Base-by-base conservation (phyloP, 2,888 invertebrate species). In the Orchesella flavescens region DNA sequence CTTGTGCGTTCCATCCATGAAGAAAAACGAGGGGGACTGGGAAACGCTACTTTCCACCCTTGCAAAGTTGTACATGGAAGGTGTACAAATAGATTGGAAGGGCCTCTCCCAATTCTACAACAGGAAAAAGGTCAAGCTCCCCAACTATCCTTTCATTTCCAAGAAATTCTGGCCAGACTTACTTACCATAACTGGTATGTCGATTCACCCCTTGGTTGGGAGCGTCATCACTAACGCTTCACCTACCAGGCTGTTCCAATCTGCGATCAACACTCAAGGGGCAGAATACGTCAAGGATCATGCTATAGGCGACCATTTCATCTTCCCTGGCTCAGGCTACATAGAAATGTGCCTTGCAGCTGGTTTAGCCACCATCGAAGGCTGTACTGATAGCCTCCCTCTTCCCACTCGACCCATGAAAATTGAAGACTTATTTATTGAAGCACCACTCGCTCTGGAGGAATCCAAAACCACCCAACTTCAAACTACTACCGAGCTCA, bases 21-120 rank as follows among this genome's bases (percentile, higher is more conserved):
- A n/a, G n/a, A n/a, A n/a, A n/a, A n/a, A n/a, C n/a, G n/a, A n/a
- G n/a, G n/a, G n/a, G n/a, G n/a, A n/a, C n/a, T n/a, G n/a, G n/a
- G n/a, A n/a, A n/a, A n/a, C n/a, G n/a, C n/a, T n/a, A n/a, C n/a
- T n/a, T n/a, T n/a, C n/a, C n/a, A n/a, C n/a, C n/a, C n/a, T n/a
- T n/a, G n/a, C n/a, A n/a, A n/a, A n/a, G n/a, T n/a, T n/a, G n/a
- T n/a, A n/a, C n/a, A n/a, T n/a, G n/a, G n/a, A n/a, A n/a, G n/a
- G n/a, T n/a, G n/a, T n/a, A n/a, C n/a, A n/a, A n/a, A 72, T 86
- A 21, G 68, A 83, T 34, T 86, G 85, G 85, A 19, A 65, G 2
- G 66, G 69, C 0, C 79, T 77, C 75, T 83, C 80, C 43, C 65
- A 66, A 17, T 74, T 53, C 7, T 84, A 66, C 34, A 44, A 63